Base-by-base conservation (phyloP, 1,140 invertebrate species). In the Cydia fagiglandana region DNA sequence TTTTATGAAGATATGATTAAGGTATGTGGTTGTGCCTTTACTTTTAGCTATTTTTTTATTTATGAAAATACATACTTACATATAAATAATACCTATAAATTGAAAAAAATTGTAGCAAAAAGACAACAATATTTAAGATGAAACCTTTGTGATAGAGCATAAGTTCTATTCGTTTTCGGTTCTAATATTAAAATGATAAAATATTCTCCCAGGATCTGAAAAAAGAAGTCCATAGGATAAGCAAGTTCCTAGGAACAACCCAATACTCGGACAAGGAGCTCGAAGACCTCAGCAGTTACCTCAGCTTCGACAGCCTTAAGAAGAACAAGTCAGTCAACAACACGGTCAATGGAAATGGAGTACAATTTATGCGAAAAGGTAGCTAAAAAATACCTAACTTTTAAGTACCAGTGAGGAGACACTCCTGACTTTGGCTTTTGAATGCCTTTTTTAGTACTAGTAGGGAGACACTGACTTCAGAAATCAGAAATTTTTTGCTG, bases 1-100 rank as follows among this genome's bases (percentile, higher is more conserved):
- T 97, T 96, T 81, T 98, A 97, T 83, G 97, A 98, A 92, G 95
- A 97, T 79, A 95, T 97, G 94, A 91, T 94, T 73, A 93, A 94
- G 84, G 95, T 95, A 90, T 74, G 30, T 80, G 10, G 9, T 10
- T 20, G 4, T 20, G 15, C 20, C n/a, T n/a, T 24, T 24, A 24
- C 24, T 9, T 61, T 28, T 30, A 28, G 20, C 2, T 64, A 64
- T 24, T 30, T 12, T 2, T 64, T 38, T n/a, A n/a, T n/a, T n/a
- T n/a, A n/a, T n/a, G n/a, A n/a, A n/a, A n/a, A n/a, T n/a, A n/a
- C n/a, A n/a, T n/a, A n/a, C n/a, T n/a, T n/a, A n/a, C n/a, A n/a
- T n/a, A n/a, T n/a, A n/a, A n/a, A n/a, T n/a, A n/a, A n/a, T n/a
- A n/a, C n/a, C n/a, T n/a, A n/a, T n/a, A n/a, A 24, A 24, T 24